These are phyloP conservation scores for Dasypus novemcinctus DNA, from an alignment of 2,113 vertebrate species.

Conservation along the genomic window DNA sequence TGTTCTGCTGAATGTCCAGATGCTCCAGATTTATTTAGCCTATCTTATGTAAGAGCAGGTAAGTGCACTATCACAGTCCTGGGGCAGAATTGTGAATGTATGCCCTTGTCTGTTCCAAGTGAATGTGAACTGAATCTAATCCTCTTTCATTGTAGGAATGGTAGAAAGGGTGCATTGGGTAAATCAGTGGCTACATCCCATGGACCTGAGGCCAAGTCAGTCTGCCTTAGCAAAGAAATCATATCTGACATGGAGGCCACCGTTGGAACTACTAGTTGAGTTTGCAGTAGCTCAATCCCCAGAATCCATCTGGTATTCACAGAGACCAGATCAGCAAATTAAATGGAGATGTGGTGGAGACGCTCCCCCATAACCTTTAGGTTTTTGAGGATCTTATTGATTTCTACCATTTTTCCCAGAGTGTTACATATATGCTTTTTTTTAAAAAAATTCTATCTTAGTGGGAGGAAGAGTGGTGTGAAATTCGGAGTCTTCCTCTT, in stretches of 20 bases:
- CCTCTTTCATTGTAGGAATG: neutral
- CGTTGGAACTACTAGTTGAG: neutral
- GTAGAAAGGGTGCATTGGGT: neutral
- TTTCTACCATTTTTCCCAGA: neutral
- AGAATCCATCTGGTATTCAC: fast-evolving
- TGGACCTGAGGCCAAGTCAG: neutral
- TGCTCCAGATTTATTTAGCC: neutral
- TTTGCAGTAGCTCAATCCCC: neutral
- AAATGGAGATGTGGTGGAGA: neutral
- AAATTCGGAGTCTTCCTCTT: neutral
- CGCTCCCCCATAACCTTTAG: neutral
- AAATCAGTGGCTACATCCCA: neutral
- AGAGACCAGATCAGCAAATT: no score
- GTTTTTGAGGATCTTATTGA: neutral
- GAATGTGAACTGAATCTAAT: neutral
- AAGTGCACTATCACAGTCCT: fast-evolving
- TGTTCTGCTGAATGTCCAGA: neutral
- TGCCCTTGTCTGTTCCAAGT: neutral
- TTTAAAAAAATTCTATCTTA: no score
- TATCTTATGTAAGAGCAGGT: neutral
- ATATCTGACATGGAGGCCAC: fast-evolving
- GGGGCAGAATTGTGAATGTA: neutral
- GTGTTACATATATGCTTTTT: no score
- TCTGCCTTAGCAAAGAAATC: neutral
- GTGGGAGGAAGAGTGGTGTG: no score